phyloP scores from a whole-genome alignment of 2,113 vertebrate species.

The Cochlearius cochlearius region DNA sequence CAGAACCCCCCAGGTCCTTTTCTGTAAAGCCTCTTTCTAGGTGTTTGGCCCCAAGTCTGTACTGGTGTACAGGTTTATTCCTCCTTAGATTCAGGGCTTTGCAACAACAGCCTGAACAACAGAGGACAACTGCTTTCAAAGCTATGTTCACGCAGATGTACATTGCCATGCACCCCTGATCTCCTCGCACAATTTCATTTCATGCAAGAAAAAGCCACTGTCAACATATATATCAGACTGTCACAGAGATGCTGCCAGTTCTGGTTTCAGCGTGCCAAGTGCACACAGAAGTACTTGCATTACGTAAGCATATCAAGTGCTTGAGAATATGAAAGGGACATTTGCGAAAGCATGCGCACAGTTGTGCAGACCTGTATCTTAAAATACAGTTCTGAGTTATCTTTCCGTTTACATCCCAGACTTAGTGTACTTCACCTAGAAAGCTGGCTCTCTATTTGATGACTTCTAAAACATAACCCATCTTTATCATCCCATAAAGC shows the following conservation, averaged over 20 bases:
- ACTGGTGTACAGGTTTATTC: background rate
- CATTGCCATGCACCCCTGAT: background rate
- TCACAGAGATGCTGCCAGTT: slow-evolving; percentile 3
- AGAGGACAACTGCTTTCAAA: background rate
- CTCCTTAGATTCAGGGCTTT: background rate
- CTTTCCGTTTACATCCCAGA: background rate
- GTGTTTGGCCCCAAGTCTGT: background rate
- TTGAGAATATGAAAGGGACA: background rate
- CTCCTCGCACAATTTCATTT: background rate
- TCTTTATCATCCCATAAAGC: background rate
- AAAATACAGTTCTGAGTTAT: background rate
- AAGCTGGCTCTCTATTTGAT: background rate
- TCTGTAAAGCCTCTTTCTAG: background rate
- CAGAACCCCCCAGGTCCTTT: background rate
- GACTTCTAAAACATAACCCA: background rate
- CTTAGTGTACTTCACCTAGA: background rate
- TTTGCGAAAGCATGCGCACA: background rate
- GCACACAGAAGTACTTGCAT: background rate
- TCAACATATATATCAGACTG: slow-evolving; percentile 23
- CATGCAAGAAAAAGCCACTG: background rate
- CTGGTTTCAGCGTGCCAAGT: slow-evolving; percentile 1
- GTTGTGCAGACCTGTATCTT: background rate
- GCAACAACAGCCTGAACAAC: background rate
- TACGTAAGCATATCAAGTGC: slow-evolving; percentile 15
- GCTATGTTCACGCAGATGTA: background rate